Percentiles rank a stretch among this genome's conserved stretches.
Conservation (phyloP, 2,888 invertebrate species). For the Mythimna pallens region DNA sequence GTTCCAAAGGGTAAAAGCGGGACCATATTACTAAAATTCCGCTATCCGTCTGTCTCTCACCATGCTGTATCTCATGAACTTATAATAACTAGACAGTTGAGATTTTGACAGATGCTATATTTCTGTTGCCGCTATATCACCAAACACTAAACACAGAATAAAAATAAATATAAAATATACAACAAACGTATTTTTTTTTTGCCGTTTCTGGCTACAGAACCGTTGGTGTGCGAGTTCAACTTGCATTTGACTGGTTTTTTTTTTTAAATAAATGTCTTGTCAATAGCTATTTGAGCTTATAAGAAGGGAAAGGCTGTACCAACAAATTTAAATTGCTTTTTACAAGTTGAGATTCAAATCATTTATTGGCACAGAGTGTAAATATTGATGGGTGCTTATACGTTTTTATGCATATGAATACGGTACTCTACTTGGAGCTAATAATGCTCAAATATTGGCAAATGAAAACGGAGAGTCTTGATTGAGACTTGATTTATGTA, state of each 20-base stretch:
- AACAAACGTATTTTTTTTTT: too few relatives aligned
- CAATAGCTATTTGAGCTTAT: conserved; percentile 47
- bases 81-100: too few relatives aligned
- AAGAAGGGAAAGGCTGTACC: conserved; percentile 37
- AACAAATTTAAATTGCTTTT: conserved; percentile 62
- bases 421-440: conserved; percentile 19
- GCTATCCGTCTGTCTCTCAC: too few relatives aligned
- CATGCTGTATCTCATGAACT: too few relatives aligned
- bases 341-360: conserved; percentile 38
- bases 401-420: conserved; percentile 12
- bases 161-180: too few relatives aligned
- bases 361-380: conserved; percentile 43
- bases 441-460: conserved; percentile 42
- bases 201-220: too few relatives aligned
- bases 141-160: too few relatives aligned
- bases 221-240: too few relatives aligned
- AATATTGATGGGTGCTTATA: conserved; percentile 46
- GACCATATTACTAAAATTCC: too few relatives aligned
- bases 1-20: too few relatives aligned
- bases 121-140: too few relatives aligned
- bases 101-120: too few relatives aligned
- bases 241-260: background rate
- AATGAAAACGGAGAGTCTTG: conserved; percentile 13
- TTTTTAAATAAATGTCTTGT: conserved; percentile 36
- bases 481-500: conserved; percentile 10